Evolutionary conservation across 2,888 invertebrate species (phyloP), one percentile per base, ranked within the genome.

Genomic region (Megalurothrips usitatus): DNA sequence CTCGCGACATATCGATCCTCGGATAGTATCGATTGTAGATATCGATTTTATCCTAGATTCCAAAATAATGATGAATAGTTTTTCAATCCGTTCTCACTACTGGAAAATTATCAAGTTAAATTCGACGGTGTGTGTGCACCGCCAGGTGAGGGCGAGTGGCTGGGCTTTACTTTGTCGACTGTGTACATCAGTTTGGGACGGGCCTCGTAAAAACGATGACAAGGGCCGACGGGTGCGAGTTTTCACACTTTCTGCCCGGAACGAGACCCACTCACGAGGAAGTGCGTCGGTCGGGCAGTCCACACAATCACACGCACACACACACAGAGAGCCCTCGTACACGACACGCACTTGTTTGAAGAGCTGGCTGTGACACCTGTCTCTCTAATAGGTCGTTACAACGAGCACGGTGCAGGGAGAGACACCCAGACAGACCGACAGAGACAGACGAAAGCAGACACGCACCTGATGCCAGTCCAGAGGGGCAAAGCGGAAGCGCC

Each of bases 341-440:
- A 75, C 68, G 26, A 43, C 58, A 58, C 8, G 11, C 68, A 26
- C 68, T 75, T 75, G 68, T 75, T 75, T 75, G 68, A 75, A 75
- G 68, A 75, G 68, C 9, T 75, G 68, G 68, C 68, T 23, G 68
- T 75, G 68, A 75, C 68, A 75, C 68, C 68, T 75, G 68, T 75
- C 68, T 26, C 68, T 26, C 68, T 75, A 75, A 75, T 75, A 75
- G 68, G 68, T 26, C 26, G 68, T 75, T 75, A 75, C 68, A 11
- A 19, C 68, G 1, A 23, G 26, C 68, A 43, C 34, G 34, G 34
- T 43, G 34, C 2, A 0, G n/a, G 23, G 23, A 68, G n/a, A 68
- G 3, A 75, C 68, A 26, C 68, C 9, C 68, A 11, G 4, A 58
- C 58, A 58, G 19, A 58, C 58, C 2, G 14, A 52, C 52, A 52